Evolutionary conservation across 1,140 invertebrate species (phyloP).

Genomic region (Neodiprion pinetum): DNA sequence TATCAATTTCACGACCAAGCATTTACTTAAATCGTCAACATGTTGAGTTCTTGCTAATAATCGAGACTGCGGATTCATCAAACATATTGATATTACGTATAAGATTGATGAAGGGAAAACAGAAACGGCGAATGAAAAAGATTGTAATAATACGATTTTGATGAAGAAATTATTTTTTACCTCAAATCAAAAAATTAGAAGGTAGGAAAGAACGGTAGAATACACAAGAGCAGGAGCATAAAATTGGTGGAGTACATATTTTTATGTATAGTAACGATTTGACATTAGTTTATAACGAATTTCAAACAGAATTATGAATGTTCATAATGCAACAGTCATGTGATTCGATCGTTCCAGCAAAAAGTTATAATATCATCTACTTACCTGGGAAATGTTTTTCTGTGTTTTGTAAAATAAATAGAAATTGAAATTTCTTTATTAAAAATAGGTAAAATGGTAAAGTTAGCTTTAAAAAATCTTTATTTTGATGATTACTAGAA

Average conservation of each 20-base stretch:
- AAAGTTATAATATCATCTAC: no score
- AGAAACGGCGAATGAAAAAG: neutral
- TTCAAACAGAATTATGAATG: no score
- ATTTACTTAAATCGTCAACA: no score
- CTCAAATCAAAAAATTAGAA: conserved; percentile 16
- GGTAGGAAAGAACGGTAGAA: neutral
- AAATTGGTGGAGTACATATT: no score
- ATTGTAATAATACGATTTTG: conserved; percentile 9
- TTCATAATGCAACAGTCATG: no score
- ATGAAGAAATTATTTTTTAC: conserved; percentile 21
- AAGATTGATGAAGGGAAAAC: neutral
- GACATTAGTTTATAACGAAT: neutral
- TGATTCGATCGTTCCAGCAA: no score
- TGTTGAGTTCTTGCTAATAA: no score
- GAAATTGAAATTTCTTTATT: no score
- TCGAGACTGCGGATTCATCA: neutral
- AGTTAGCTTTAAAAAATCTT: neutral
- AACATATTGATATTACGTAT: neutral
- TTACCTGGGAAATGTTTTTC: no score
- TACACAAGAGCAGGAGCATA: no score
- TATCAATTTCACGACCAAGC: no score
- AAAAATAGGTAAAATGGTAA: neutral
- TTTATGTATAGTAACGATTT: neutral
- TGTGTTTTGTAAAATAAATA: no score
- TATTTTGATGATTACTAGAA: conserved; percentile 41